These are phyloP conservation scores for Beris morrisii DNA, from an alignment of 2,888 invertebrate species.

Conservation along the genomic window DNA sequence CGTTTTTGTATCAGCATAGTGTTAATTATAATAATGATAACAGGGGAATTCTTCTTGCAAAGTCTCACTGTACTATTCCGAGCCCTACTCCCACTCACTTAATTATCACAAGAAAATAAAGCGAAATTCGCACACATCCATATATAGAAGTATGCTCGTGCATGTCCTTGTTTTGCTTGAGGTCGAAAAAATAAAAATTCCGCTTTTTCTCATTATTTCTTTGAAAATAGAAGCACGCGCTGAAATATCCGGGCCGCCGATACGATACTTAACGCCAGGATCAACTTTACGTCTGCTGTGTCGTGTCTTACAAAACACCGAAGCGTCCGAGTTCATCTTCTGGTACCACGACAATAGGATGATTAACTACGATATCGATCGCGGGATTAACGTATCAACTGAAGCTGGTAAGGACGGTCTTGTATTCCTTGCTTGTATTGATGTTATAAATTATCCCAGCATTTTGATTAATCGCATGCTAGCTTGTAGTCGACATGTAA, in stretches of 20 bases:
- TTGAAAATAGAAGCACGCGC: slow-evolving; percentile 73
- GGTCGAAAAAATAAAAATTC: background rate
- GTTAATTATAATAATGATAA: too few species aligned
- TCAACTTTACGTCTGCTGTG: slow-evolving; percentile 81
- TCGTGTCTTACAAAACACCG: slow-evolving; percentile 80
- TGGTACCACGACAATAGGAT: slow-evolving; percentile 89
- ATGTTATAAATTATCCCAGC: slow-evolving; percentile 13
- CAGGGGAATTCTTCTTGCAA: too few species aligned
- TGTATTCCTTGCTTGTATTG: background rate
- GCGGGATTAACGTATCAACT: slow-evolving; percentile 84
- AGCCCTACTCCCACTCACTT: too few species aligned
- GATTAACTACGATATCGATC: slow-evolving; percentile 88
- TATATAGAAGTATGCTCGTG: too few species aligned
- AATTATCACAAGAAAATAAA: too few species aligned
- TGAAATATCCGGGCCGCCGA: slow-evolving; percentile 81
- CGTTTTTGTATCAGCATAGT: too few species aligned
- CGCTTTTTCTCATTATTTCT: background rate
- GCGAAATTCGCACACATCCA: too few species aligned
- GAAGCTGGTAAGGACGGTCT: slow-evolving; percentile 67
- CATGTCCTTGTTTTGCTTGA: too few species aligned
- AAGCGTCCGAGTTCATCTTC: slow-evolving; percentile 80
- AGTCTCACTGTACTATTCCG: too few species aligned
- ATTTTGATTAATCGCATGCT: slow-evolving; percentile 6
- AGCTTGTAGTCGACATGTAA: slow-evolving; percentile 20
- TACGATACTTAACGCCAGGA: slow-evolving; percentile 85